Evolutionary conservation across 1,140 invertebrate species (phyloP), one percentile per base, ranked within the genome.

Genomic region (Proctacanthus coquilletti): DNA sequence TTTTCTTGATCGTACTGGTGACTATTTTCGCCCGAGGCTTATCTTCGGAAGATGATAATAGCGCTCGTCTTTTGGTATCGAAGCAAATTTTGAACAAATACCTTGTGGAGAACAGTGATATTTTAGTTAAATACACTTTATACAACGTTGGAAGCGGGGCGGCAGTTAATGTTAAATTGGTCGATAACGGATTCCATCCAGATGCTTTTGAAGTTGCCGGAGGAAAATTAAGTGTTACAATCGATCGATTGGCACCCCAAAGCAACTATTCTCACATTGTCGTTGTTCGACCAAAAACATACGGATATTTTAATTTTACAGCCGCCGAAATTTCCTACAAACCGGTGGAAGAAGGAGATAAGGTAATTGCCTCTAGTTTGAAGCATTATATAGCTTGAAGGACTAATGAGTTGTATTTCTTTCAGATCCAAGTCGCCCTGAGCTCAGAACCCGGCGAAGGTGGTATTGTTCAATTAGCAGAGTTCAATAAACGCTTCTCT

Each of bases 401-500:
- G 36, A 34, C 41, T 14, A 27, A 38, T 11, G 11, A 21, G 14
- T 21, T 45, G 18, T 47, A 45, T 42, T 50, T 41, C 43, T 66
- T 67, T 41, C 53, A 81, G 70, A 60, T 83, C 20, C 79, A 92
- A 70, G 69, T 83, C 60, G 83, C 85, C 15, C 77, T 85, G 46
- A 93, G 87, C 52, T 96, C 88, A 53, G 86, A 95, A 51, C 94
- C 93, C 40, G 95, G 95, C 46, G 87, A 98, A 66, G 92, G 91
- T 43, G 80, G 81, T 33, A 95, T 99, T 61, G 85, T 95, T 44
- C 81, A 88, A 15, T 88, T 84, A 65, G 82, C 82, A 53, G 94
- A 98, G 62, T 99, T 91, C 60, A 89, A 98, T 61, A 87, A 93
- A 59, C 88, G 91, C 58, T 99, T 98, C 68, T 97, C 92, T 37